phyloP scores from a whole-genome alignment of 2,113 vertebrate species.

The Paramormyrops kingsleyae region DNA sequence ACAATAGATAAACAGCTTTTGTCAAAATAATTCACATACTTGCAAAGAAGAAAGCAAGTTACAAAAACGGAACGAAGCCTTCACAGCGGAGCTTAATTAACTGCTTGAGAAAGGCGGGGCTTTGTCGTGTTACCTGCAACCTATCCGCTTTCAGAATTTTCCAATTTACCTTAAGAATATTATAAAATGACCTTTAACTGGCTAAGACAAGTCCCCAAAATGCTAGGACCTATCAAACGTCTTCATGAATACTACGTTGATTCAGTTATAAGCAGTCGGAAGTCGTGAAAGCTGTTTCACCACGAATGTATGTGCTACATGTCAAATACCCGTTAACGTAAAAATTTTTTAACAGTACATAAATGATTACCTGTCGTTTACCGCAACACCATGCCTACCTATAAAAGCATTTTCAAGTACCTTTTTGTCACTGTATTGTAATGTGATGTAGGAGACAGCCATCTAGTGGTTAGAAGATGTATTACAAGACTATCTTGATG shows the following conservation, averaged over 20 bases:
- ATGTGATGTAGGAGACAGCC: background rate
- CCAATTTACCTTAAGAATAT: background rate
- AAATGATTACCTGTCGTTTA: background rate
- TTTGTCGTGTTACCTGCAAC: background rate
- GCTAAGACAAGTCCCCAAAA: background rate
- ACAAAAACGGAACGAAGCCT: background rate
- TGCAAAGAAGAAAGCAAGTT: constrained; percentile 6
- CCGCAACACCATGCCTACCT: background rate
- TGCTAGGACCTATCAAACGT: background rate
- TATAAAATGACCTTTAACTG: background rate
- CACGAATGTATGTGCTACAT: background rate
- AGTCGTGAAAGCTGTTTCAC: background rate
- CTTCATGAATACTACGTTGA: background rate
- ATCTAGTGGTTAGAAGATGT: background rate
- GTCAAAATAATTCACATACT: constrained; percentile 19
- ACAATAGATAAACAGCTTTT: background rate
- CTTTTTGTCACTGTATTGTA: background rate
- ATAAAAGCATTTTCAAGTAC: background rate
- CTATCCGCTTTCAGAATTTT: background rate
- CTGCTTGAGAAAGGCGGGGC: constrained; percentile 19
- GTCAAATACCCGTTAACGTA: background rate
- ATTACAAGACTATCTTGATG: background rate
- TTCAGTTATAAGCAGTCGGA: background rate
- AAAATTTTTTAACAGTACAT: background rate
- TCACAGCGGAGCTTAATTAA: constrained; percentile 23